These are phyloP conservation scores for Benitochromis conjunctus DNA, from an alignment of 2,113 vertebrate genomes.

Conservation along the genomic window DNA sequence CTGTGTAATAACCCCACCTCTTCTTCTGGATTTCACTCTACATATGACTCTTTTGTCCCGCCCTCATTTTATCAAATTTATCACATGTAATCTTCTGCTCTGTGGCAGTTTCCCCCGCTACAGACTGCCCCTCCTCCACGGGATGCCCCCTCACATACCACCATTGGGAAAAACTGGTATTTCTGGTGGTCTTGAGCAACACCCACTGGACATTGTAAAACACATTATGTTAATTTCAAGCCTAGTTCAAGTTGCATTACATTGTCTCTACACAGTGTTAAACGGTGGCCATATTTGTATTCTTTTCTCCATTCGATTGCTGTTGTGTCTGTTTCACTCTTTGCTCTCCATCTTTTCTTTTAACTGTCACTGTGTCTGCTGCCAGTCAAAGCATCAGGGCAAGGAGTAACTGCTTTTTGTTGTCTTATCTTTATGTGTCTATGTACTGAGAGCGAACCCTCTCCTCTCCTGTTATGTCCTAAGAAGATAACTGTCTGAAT, in stretches of 20 bases:
- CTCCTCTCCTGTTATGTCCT: slow-evolving; percentile 6
- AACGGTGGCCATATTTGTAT: slow-evolving; percentile 1
- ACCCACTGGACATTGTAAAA: slow-evolving; percentile 40
- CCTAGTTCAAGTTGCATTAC: slow-evolving; percentile 8
- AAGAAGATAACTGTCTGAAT: neutral
- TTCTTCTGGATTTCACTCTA: slow-evolving; percentile 15
- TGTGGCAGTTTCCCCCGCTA: neutral
- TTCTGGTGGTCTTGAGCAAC: slow-evolving; percentile 8
- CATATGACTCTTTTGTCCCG: slow-evolving; percentile 12
- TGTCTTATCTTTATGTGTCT: slow-evolving; percentile 29
- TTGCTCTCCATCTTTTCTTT: slow-evolving; percentile 7
- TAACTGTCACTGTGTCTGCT: slow-evolving; percentile 68
- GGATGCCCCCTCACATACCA: slow-evolving; percentile 4
- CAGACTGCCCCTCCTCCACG: slow-evolving; percentile 8
- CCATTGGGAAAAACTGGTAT: slow-evolving; percentile 25
- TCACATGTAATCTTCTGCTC: neutral
- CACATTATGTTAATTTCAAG: neutral
- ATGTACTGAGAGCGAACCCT: slow-evolving; percentile 29
- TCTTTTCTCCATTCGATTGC: slow-evolving; percentile 5
- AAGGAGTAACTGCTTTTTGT: slow-evolving; percentile 55
- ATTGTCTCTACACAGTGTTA: neutral
- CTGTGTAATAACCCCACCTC: slow-evolving; percentile 9
- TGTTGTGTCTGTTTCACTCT: slow-evolving; percentile 1
- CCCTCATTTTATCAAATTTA: slow-evolving; percentile 15
- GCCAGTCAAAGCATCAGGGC: slow-evolving; percentile 70